Evolutionary conservation across 2,888 invertebrate genomes (phyloP).

Genomic region (Catotricha subobsoleta): DNA sequence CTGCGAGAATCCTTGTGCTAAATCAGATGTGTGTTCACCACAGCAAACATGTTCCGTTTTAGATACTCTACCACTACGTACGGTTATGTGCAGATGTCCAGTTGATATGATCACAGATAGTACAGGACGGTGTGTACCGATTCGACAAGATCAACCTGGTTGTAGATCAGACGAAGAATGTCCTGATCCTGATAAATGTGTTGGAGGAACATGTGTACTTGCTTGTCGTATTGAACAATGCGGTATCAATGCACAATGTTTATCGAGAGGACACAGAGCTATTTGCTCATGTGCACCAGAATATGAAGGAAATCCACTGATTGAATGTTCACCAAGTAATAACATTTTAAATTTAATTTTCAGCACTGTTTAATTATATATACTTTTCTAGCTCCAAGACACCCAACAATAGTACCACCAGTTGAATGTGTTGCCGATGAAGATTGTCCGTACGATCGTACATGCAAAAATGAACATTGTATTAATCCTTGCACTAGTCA

Average conservation of each 20-base stretch:
- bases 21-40: constrained; percentile 50
- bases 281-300: constrained; percentile 62
- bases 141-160: constrained; percentile 36
- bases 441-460: constrained; percentile 56
- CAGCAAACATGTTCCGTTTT: constrained; percentile 65
- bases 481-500: constrained; percentile 53
- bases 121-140: constrained; percentile 50
- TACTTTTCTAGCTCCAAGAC: constrained; percentile 16
- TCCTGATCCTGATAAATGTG: constrained; percentile 51
- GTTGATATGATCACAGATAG: constrained; percentile 58
- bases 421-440: constrained; percentile 60
- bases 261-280: constrained; percentile 54
- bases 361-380: background rate
- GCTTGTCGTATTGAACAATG: constrained; percentile 63
- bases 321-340: constrained; percentile 51
- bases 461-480: constrained; percentile 59
- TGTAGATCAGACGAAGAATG: constrained; percentile 63
- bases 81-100: constrained; percentile 74
- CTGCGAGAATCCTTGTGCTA: constrained; percentile 61
- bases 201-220: constrained; percentile 55
- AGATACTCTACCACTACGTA: constrained; percentile 61
- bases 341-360: background rate
- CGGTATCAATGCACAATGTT: constrained; percentile 68
- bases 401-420: constrained; percentile 19
- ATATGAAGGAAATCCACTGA: constrained; percentile 58